Evolutionary conservation across 2,113 vertebrate species (phyloP).

Genomic region (Thunnus thynnus): DNA sequence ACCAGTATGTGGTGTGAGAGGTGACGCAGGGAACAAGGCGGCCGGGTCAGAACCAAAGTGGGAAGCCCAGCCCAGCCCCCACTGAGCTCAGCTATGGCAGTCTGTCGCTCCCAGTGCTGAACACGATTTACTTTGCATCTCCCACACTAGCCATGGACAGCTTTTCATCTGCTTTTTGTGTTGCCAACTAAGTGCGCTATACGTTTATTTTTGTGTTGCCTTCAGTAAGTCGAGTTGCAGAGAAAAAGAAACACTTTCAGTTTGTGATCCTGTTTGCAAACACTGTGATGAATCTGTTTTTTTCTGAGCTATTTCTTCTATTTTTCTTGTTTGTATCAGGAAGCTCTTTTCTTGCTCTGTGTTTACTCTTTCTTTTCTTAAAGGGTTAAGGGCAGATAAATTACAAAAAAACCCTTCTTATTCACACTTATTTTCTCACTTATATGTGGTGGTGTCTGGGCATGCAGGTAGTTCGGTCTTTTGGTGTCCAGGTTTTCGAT

Average conservation of each 20-base stretch:
- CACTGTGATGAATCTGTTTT: slow-evolving; percentile 58
- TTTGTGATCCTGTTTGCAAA: slow-evolving; percentile 60
- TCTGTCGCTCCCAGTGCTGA: slow-evolving; percentile 32
- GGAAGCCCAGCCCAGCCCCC: slow-evolving; percentile 19
- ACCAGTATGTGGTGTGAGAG: slow-evolving; percentile 99
- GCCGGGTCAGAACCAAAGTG: slow-evolving; percentile 41
- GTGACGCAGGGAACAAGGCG: slow-evolving; percentile 71
- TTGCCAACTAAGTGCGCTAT: slow-evolving; percentile 48
- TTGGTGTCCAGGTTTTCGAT: not conserved
- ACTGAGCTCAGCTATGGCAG: slow-evolving; percentile 30
- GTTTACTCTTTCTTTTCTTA: slow-evolving; percentile 3
- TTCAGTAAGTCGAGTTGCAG: slow-evolving; percentile 68
- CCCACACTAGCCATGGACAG: slow-evolving; percentile 50
- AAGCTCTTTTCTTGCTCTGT: slow-evolving; percentile 23
- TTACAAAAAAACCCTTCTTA: not conserved
- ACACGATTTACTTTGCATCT: slow-evolving; percentile 44
- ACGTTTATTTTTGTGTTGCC: slow-evolving; percentile 54
- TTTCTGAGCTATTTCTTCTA: slow-evolving; percentile 31
- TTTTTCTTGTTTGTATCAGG: slow-evolving; percentile 45
- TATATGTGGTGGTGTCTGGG: not conserved
- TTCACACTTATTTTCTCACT: not conserved
- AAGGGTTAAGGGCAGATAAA: slow-evolving; percentile 35
- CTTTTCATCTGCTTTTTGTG: slow-evolving; percentile 59
- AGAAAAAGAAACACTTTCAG: slow-evolving; percentile 71
- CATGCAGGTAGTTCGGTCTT: not conserved